Evolutionary conservation across 2,888 invertebrate genomes (phyloP).

Genomic region (Apamea sordens): DNA sequence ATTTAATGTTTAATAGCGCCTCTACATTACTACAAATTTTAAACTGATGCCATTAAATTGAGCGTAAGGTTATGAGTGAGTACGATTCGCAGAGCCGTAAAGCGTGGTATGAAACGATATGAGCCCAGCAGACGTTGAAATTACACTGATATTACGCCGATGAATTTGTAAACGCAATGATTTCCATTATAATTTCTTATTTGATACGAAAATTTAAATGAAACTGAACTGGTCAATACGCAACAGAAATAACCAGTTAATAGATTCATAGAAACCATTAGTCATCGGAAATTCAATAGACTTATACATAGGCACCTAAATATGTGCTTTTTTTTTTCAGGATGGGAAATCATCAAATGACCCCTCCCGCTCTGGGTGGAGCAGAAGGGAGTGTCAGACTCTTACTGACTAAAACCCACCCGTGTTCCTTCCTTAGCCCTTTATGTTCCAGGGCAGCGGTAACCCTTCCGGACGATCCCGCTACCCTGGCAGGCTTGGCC

Average conservation of each 20-base stretch:
- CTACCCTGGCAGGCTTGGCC: too few species aligned
- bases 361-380: too few species aligned
- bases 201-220: neutral
- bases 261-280: neutral
- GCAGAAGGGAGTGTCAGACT: too few species aligned
- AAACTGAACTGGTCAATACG: too few species aligned
- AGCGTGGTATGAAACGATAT: slow-evolving; percentile 55
- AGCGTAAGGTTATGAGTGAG: slow-evolving; percentile 35
- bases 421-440: too few species aligned
- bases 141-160: slow-evolving; percentile 57
- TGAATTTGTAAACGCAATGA: slow-evolving; percentile 43
- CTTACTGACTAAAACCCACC: too few species aligned
- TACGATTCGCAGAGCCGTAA: slow-evolving; percentile 28
- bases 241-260: too few species aligned
- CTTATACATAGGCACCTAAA: neutral
- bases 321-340: too few species aligned
- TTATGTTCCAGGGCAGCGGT: too few species aligned
- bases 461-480: too few species aligned
- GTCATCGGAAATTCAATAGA: slow-evolving; percentile 1
- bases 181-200: slow-evolving; percentile 25
- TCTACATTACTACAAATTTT: slow-evolving; percentile 1
- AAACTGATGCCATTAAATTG: slow-evolving; percentile 46
- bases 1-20: neutral
- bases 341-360: too few species aligned
- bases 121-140: slow-evolving; percentile 63